These are phyloP conservation scores for Sphaerophoria taeniata DNA, from an alignment of 2,888 invertebrate genomes.

Conservation along the genomic window DNA sequence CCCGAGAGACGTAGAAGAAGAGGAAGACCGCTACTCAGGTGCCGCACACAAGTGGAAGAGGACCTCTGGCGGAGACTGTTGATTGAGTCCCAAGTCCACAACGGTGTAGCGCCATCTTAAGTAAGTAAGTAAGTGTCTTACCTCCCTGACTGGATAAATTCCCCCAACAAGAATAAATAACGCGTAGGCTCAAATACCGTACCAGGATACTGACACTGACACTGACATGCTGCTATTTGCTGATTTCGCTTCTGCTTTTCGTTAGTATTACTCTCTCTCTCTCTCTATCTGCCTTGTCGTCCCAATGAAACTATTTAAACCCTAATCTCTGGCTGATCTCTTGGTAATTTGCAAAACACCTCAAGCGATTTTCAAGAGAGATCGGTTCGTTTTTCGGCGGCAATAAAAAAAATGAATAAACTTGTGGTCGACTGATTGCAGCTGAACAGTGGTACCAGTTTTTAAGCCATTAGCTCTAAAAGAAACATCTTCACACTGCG, in stretches of 20 bases:
- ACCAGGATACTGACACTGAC: constrained; percentile 58
- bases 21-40: too few relatives aligned
- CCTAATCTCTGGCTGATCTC: constrained; percentile 70
- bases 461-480: too few relatives aligned
- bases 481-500: constrained; percentile 38
- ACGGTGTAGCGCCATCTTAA: too few relatives aligned
- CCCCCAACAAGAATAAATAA: constrained; percentile 28
- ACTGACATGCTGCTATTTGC: constrained; percentile 25
- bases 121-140: too few relatives aligned
- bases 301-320: constrained; percentile 67
- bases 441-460: background rate
- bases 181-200: constrained; percentile 43
- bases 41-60: too few relatives aligned
- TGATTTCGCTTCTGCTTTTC: constrained; percentile 1
- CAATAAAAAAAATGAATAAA: too few relatives aligned
- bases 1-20: too few relatives aligned
- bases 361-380: constrained; percentile 55
- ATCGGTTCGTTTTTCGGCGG: too few relatives aligned
- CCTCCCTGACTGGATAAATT: too few relatives aligned
- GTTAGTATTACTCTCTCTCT: background rate
- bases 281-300: constrained; percentile 9
- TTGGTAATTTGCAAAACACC: constrained; percentile 71
- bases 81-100: too few relatives aligned
- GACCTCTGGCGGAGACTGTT: too few relatives aligned
- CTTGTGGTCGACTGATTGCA: constrained; percentile 4